These are phyloP conservation scores for Hermodice carunculata DNA, from an alignment of 2,888 invertebrate species.

Conservation along the genomic window DNA sequence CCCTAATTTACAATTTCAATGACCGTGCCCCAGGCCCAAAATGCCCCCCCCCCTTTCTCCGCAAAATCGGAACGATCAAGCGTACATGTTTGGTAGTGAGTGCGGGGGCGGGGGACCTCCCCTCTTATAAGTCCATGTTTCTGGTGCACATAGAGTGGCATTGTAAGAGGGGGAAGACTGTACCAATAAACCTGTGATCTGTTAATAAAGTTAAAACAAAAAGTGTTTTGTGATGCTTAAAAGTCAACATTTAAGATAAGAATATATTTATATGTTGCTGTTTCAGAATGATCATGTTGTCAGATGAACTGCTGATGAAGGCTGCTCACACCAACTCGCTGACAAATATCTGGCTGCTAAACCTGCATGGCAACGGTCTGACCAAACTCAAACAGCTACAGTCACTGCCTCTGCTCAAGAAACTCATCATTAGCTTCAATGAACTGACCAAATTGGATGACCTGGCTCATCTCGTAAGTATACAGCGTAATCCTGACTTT, in stretches of 20 bases:
- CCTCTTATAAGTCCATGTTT: no score
- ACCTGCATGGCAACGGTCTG: constrained; percentile 65
- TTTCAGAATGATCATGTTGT: constrained; percentile 54
- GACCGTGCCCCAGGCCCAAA: no score
- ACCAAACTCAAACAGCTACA: constrained; percentile 51
- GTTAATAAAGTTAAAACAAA: no score
- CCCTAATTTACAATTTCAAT: no score
- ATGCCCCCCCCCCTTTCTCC: no score
- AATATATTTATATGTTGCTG: background rate
- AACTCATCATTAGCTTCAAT: constrained; percentile 66
- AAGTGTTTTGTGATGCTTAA: no score
- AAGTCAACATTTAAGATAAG: background rate
- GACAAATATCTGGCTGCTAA: constrained; percentile 52
- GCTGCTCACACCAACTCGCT: constrained; percentile 45
- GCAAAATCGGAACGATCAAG: no score
- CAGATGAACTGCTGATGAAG: constrained; percentile 59
- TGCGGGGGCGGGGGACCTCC: no score
- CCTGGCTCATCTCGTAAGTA: constrained; percentile 61
- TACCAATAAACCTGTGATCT: no score
- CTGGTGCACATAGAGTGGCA: no score
- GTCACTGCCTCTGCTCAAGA: constrained; percentile 50
- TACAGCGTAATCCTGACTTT: background rate
- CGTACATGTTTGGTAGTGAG: no score
- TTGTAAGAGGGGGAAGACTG: no score
- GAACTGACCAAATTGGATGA: constrained; percentile 65